These are phyloP conservation scores for Balaenoptera acutorostrata DNA, from an alignment of 2,113 vertebrate genomes.

Conservation along the genomic window DNA sequence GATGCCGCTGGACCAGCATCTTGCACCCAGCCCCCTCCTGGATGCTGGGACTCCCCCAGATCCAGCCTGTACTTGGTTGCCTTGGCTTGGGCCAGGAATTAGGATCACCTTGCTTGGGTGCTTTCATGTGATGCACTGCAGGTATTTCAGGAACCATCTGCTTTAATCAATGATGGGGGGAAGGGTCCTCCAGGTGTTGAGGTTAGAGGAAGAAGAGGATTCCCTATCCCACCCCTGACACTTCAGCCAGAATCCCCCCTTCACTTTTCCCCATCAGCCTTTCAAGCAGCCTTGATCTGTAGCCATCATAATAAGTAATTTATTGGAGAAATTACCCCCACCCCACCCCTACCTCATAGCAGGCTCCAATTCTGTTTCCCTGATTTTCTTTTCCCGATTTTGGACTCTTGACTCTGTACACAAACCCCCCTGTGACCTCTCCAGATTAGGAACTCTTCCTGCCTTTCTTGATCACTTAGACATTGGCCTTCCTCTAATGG, in stretches of 20 bases:
- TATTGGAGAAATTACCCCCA: background rate
- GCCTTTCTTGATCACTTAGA: background rate
- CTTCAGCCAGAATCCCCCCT: background rate
- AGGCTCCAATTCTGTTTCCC: background rate
- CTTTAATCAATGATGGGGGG: background rate
- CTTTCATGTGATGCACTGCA: background rate
- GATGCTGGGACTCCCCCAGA: background rate
- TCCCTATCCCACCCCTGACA: background rate
- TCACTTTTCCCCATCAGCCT: background rate
- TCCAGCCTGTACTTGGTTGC: background rate
- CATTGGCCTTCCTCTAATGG: background rate
- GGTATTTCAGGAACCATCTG: background rate
- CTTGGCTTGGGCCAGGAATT: background rate
- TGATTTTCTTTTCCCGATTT: background rate
- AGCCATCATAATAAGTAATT: background rate
- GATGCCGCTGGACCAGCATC: background rate
- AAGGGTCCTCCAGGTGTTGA: background rate
- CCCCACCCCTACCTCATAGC: background rate
- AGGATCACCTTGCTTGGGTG: background rate
- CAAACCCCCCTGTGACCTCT: background rate
- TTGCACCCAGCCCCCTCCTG: background rate
- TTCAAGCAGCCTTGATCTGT: background rate
- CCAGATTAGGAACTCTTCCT: background rate
- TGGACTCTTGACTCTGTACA: background rate
- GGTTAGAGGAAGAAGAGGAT: background rate